These are phyloP conservation scores for Cynocephalus volans DNA, from an alignment of 2,113 vertebrate species.

Conservation along the genomic window DNA sequence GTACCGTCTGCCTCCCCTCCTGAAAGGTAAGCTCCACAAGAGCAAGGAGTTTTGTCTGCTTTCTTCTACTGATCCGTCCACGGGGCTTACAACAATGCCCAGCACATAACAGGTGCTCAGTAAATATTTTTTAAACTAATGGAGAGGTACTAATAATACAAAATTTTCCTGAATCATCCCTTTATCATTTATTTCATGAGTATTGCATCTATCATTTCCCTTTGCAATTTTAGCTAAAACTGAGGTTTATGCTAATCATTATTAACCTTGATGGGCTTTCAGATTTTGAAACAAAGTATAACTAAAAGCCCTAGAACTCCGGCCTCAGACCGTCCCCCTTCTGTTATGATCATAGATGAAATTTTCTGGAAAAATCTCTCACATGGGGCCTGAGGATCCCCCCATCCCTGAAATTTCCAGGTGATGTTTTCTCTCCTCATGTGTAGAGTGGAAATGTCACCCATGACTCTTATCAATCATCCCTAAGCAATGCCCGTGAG, in stretches of 20 bases:
- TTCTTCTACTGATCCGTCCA: not conserved
- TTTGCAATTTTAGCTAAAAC: not conserved
- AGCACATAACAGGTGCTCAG: not conserved
- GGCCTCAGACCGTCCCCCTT: not conserved
- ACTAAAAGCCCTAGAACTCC: not conserved
- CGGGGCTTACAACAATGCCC: not conserved
- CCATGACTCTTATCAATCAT: rapidly evolving
- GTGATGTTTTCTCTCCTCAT: not conserved
- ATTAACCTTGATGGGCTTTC: not conserved
- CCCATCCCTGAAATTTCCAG: not conserved
- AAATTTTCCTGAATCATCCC: not conserved
- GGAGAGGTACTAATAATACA: not conserved
- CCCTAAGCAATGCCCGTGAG: not conserved
- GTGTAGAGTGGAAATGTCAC: not conserved
- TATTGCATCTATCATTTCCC: not conserved
- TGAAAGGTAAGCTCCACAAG: not conserved
- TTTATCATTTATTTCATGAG: not conserved
- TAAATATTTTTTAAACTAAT: not conserved
- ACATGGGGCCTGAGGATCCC: not conserved
- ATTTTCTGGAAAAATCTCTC: not conserved
- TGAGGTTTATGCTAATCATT: not conserved
- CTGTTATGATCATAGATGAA: not conserved
- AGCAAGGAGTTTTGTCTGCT: not conserved
- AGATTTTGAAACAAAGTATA: not conserved
- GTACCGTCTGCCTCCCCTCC: not conserved